These are phyloP conservation scores for Orestias chungarensis DNA, from an alignment of 2,797 vertebrate genomes.

Conservation along the genomic window DNA sequence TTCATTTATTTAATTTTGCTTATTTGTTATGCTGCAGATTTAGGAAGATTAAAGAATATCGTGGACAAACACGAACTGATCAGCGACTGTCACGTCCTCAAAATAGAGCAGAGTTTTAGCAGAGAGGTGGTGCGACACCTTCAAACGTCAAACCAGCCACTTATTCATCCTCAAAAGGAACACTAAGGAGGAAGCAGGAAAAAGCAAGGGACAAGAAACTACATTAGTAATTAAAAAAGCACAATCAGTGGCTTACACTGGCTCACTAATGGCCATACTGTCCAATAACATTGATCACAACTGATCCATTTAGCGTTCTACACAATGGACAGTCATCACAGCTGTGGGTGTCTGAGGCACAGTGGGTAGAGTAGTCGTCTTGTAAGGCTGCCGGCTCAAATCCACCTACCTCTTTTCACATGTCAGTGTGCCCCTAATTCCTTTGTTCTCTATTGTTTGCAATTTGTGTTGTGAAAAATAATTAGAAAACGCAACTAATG, in stretches of 20 bases:
- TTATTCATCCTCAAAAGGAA: background rate
- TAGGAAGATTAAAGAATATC: background rate
- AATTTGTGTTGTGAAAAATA: too few relatives aligned
- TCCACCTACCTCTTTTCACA: too few relatives aligned
- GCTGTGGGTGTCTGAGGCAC: too few relatives aligned
- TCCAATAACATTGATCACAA: background rate
- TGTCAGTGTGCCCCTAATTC: too few relatives aligned
- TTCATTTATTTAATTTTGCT: background rate
- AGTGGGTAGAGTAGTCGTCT: too few relatives aligned
- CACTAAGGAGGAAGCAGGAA: background rate
- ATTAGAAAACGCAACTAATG: too few relatives aligned
- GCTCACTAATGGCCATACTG: background rate
- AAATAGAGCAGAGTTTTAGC: too few relatives aligned
- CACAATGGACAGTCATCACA: background rate
- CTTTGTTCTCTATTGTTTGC: too few relatives aligned
- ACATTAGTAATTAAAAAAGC: background rate
- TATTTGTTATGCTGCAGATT: background rate
- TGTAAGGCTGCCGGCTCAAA: too few relatives aligned
- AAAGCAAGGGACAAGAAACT: background rate
- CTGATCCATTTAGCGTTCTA: background rate
- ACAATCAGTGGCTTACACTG: background rate
- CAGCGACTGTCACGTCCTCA: background rate
- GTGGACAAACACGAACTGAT: background rate
- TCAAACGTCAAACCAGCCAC: background rate
- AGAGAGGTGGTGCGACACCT: too few relatives aligned